Percentiles rank a stretch among this genome's conserved stretches.
These are phyloP conservation scores for Limnothrissa miodon DNA, from an alignment of 2,113 vertebrate genomes.

Conservation along the genomic window DNA sequence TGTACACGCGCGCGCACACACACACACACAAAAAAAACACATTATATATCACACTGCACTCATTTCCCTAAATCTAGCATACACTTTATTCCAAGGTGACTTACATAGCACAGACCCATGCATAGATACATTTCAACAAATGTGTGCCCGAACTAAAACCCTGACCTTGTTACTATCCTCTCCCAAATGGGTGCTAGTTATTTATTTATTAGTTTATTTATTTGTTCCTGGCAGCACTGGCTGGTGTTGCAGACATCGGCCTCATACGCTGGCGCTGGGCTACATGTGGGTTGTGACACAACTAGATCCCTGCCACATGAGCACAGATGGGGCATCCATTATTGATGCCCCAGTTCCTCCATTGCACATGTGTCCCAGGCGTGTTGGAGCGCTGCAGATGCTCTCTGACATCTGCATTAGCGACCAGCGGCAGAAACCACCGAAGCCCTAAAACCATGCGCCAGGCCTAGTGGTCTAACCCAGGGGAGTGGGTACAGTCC, in stretches of 20 bases:
- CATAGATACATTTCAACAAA: background rate
- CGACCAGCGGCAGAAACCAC: background rate
- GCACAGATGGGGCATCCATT: background rate
- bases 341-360: background rate
- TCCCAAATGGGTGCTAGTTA: background rate
- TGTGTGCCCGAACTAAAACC: background rate
- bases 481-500: background rate
- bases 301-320: background rate
- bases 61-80: background rate
- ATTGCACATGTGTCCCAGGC: background rate
- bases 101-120: background rate
- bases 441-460: background rate
- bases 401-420: background rate
- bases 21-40: constrained; percentile 6
- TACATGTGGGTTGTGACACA: background rate
- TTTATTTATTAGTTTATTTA: background rate
- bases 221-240: background rate
- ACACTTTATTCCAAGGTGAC: constrained; percentile 1
- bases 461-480: background rate
- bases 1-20: background rate
- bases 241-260: background rate
- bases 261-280: too few relatives aligned
- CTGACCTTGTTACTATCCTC: background rate
- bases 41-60: background rate
- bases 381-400: background rate